These are phyloP conservation scores for Xanthia icteritia DNA, from an alignment of 2,888 invertebrate species.

Conservation along the genomic window DNA sequence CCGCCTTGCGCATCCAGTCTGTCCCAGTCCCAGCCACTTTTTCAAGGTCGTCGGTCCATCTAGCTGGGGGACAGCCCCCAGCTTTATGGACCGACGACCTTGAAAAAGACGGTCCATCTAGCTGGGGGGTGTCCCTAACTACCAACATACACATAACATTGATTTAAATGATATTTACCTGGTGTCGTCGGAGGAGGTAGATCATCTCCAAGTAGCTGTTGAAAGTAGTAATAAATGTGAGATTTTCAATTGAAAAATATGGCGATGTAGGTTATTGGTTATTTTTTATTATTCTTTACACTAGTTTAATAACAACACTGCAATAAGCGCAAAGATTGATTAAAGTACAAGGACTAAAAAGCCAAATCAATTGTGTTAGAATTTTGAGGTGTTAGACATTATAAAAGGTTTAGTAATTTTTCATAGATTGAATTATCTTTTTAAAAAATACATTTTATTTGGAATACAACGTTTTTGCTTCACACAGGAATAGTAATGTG, in stretches of 20 bases:
- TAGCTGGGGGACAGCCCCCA: no score
- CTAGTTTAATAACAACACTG: slow-evolving; percentile 46
- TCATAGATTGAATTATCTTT: background rate
- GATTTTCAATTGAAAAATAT: slow-evolving; percentile 4
- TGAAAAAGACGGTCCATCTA: no score
- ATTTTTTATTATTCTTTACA: slow-evolving; percentile 42
- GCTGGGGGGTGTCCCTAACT: background rate
- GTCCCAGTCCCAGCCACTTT: background rate
- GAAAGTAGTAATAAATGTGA: slow-evolving; percentile 22
- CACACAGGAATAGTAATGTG: no score
- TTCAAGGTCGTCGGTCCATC: background rate
- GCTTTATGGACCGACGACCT: no score
- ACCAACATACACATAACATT: background rate
- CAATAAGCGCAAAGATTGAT: slow-evolving; percentile 65
- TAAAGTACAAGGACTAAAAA: slow-evolving; percentile 33
- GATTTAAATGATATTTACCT: slow-evolving; percentile 19
- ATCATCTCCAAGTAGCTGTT: slow-evolving; percentile 27
- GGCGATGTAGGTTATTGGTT: slow-evolving; percentile 41
- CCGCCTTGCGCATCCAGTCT: background rate
- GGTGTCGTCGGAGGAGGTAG: background rate
- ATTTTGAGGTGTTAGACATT: slow-evolving; percentile 45
- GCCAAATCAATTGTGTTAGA: slow-evolving; percentile 43
- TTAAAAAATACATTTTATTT: background rate
- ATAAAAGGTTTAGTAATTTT: slow-evolving; percentile 17
- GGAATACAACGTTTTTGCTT: background rate